These are phyloP conservation scores for Drosophila picticornis DNA, from an alignment of 2,888 invertebrate species.

Conservation along the genomic window DNA sequence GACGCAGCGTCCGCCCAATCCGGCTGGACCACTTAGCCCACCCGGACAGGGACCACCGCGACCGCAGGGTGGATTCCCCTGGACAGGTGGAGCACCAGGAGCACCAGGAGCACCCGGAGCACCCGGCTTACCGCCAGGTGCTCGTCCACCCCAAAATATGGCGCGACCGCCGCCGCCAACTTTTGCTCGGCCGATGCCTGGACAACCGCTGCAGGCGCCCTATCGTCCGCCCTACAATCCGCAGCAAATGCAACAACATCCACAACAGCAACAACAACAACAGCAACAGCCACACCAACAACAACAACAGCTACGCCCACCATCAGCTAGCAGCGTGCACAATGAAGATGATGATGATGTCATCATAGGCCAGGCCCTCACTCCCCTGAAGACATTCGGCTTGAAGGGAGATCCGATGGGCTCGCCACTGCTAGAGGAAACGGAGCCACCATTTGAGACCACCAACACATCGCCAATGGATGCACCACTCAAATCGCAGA, in stretches of 20 bases:
- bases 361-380: conserved; percentile 84
- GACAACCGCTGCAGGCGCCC: conserved; percentile 76
- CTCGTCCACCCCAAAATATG: conserved; percentile 67
- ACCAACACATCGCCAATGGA: conserved; percentile 39
- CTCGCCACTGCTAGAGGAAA: conserved; percentile 73
- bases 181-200: conserved; percentile 73
- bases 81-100: conserved; percentile 55
- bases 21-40: conserved; percentile 78
- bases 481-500: conserved; percentile 34
- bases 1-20: conserved; percentile 69
- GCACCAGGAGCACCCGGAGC: conserved; percentile 37
- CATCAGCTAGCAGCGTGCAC: conserved; percentile 65
- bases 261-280: conserved; percentile 60
- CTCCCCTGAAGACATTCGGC: conserved; percentile 79
- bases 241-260: conserved; percentile 57
- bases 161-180: conserved; percentile 69
- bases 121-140: conserved; percentile 63
- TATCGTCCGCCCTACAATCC: conserved; percentile 78
- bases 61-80: conserved; percentile 81
- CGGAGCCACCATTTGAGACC: conserved; percentile 68
- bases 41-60: conserved; percentile 81
- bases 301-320: conserved; percentile 66
- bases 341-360: conserved; percentile 85
- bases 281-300: conserved; percentile 57
- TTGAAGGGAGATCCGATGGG: conserved; percentile 78